These are phyloP conservation scores for Lymantria monacha DNA, from an alignment of 2,888 invertebrate species.

Conservation along the genomic window DNA sequence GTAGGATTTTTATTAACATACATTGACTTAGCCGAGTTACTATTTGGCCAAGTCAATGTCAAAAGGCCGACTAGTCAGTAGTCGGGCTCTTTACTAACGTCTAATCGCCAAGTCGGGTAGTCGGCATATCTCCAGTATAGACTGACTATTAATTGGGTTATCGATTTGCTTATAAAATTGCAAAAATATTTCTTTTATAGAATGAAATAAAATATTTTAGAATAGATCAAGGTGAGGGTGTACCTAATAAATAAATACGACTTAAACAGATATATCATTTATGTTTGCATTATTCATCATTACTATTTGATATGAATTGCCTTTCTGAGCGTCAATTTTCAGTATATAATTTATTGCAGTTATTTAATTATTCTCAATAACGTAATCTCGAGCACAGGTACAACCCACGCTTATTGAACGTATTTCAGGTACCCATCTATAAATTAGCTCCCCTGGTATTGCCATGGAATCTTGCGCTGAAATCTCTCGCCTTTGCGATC, in stretches of 20 bases:
- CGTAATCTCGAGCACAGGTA: constrained; percentile 47
- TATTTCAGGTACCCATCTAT: constrained; percentile 50
- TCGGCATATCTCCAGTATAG: no score
- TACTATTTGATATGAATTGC: not conserved
- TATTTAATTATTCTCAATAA: constrained; percentile 9
- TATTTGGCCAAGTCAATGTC: no score
- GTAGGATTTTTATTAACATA: no score
- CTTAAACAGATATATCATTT: not conserved
- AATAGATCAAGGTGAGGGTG: not conserved
- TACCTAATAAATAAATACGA: not conserved
- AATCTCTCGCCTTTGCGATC: constrained; percentile 2
- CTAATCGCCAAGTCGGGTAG: no score
- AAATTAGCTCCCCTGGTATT: constrained; percentile 45
- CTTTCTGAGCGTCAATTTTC: not conserved
- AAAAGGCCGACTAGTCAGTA: no score
- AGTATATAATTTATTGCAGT: not conserved
- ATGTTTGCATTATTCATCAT: not conserved
- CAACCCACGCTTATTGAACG: constrained; percentile 57
- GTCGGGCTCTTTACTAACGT: no score
- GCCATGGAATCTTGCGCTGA: constrained; percentile 18
- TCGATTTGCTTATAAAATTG: no score
- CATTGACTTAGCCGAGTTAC: no score
- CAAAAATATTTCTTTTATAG: no score
- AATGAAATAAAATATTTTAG: not conserved
- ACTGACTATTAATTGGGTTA: no score